Evolutionary conservation across 2,113 vertebrate genomes (phyloP).

Genomic region (Platanista minor): DNA sequence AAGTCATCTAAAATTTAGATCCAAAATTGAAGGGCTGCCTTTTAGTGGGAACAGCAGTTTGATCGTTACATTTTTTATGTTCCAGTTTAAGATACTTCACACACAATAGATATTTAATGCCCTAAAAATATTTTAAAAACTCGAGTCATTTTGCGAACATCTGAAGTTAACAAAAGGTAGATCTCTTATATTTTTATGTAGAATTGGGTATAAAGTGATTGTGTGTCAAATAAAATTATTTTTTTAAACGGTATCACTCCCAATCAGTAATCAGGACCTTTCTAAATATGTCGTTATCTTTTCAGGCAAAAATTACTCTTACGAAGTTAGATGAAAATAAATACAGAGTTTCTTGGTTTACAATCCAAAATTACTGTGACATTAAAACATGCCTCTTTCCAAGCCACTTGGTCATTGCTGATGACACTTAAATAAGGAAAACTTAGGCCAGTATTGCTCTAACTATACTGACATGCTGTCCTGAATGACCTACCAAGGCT

Average conservation of each 20-base stretch:
- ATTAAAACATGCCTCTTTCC: not conserved
- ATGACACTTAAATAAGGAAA: not conserved
- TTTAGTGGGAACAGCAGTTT: not conserved
- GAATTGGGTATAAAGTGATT: not conserved
- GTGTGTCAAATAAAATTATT: conserved; percentile 14
- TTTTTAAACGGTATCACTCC: not conserved
- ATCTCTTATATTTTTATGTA: not conserved
- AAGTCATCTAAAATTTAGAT: conserved; percentile 57
- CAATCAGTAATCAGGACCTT: not conserved
- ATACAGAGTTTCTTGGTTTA: conserved; percentile 30
- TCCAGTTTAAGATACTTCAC: not conserved
- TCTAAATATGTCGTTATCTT: not conserved
- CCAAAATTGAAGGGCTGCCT: not conserved
- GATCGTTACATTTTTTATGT: not conserved
- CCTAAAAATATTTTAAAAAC: not conserved
- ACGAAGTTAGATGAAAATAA: conserved; percentile 28
- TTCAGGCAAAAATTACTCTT: not conserved
- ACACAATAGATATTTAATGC: not conserved
- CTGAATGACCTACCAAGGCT: not conserved
- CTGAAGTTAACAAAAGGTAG: conserved; percentile 11
- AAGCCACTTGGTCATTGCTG: not conserved
- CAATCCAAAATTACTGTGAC: conserved; percentile 23
- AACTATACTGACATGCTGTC: not conserved
- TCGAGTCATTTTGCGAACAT: not conserved
- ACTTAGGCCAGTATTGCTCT: not conserved